These are phyloP conservation scores for Setipinna tenuifilis DNA, from an alignment of 2,797 vertebrate genomes.

Conservation along the genomic window DNA sequence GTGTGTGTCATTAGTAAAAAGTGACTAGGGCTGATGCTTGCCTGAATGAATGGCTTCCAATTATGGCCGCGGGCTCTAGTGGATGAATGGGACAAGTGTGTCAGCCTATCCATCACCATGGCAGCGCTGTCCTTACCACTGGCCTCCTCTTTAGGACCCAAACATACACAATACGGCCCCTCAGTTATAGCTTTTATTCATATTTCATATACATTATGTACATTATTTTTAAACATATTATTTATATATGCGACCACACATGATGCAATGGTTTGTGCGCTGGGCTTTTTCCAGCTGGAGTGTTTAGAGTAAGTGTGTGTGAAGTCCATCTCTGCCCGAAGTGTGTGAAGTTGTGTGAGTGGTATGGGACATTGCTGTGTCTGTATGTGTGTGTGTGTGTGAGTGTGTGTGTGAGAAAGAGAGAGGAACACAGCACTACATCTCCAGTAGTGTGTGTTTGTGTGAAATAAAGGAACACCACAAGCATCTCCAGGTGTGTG, in stretches of 20 bases:
- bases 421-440: neutral
- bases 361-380: neutral
- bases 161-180: too few relatives aligned
- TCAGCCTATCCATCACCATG: too few relatives aligned
- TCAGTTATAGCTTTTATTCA: too few relatives aligned
- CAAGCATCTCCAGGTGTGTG: neutral
- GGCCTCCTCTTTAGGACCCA: too few relatives aligned
- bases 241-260: too few relatives aligned
- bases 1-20: neutral
- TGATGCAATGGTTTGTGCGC: too few relatives aligned
- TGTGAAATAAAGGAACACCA: neutral
- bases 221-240: too few relatives aligned
- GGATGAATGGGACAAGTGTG: too few relatives aligned
- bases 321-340: neutral
- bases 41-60: neutral
- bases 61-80: neutral
- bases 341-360: neutral
- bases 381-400: neutral
- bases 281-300: too few relatives aligned
- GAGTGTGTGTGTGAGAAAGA: neutral
- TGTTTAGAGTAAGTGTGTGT: too few relatives aligned
- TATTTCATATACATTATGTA: too few relatives aligned
- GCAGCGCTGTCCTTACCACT: too few relatives aligned
- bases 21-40: neutral
- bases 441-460: neutral